phyloP scores from a whole-genome alignment of 1,140 invertebrate genomes.

The Philopotamus ludificatus region DNA sequence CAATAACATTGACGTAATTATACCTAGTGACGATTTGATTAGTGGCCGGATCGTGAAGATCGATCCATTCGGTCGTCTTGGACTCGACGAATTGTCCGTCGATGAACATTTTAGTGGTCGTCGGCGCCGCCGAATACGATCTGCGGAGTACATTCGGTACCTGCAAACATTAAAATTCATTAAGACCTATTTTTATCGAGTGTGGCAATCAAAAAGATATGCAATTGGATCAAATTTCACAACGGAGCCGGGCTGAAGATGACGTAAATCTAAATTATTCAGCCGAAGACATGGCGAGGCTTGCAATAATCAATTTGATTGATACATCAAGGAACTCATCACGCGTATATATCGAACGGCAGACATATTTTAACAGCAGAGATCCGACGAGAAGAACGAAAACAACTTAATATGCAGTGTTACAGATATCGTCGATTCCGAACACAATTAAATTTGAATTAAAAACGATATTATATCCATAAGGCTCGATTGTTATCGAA shows the following conservation, averaged over 20 bases:
- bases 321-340: slow-evolving; percentile 6
- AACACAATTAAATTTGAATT: not conserved
- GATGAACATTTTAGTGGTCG: slow-evolving; percentile 90
- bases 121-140: slow-evolving; percentile 54
- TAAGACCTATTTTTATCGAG: not conserved
- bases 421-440: not conserved
- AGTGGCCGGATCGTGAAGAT: slow-evolving; percentile 91
- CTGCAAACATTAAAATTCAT: slow-evolving; percentile 44
- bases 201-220: slow-evolving; percentile 10
- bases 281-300: not conserved
- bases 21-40: slow-evolving; percentile 74
- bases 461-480: too few species aligned
- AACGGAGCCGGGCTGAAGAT: slow-evolving; percentile 6
- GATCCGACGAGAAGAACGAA: not conserved
- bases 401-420: slow-evolving; percentile 7
- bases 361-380: not conserved
- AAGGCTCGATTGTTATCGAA: too few species aligned
- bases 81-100: slow-evolving; percentile 95
- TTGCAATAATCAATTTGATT: not conserved
- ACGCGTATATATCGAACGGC: not conserved
- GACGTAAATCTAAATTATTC: not conserved
- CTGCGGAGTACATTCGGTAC: slow-evolving; percentile 47
- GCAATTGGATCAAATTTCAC: slow-evolving; percentile 35
- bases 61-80: slow-evolving; percentile 88
- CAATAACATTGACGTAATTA: not conserved